These are phyloP conservation scores for Campoletis raptor DNA, from an alignment of 2,888 invertebrate genomes.

Conservation along the genomic window DNA sequence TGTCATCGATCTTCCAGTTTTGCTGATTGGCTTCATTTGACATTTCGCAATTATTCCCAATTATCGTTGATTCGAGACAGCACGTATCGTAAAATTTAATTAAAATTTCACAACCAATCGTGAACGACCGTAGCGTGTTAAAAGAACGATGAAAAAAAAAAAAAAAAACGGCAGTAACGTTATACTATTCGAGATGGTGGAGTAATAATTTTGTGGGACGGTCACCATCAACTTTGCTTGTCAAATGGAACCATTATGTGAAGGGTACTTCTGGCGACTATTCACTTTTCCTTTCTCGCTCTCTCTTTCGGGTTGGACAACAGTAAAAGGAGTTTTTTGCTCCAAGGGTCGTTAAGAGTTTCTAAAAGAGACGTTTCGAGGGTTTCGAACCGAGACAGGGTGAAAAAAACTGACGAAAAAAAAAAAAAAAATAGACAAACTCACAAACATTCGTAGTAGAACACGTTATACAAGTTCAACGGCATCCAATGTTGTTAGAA, in stretches of 20 bases:
- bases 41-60: conserved; percentile 61
- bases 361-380: conserved; percentile 39
- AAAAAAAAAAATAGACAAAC: not conserved
- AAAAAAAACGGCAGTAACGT: not conserved
- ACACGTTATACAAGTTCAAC: not conserved
- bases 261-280: conserved; percentile 33
- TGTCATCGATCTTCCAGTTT: conserved; percentile 36
- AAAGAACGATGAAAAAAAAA: not conserved
- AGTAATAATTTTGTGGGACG: conserved; percentile 26
- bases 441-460: conserved; percentile 8
- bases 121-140: not conserved
- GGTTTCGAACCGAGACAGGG: conserved; percentile 1
- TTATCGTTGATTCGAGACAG: conserved; percentile 50
- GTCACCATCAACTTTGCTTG: conserved; percentile 8
- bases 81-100: conserved; percentile 52
- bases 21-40: conserved; percentile 59
- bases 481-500: not conserved
- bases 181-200: not conserved
- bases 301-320: conserved; percentile 1
- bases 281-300: conserved; percentile 18
- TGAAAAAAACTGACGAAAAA: not conserved
- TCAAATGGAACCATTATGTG: conserved; percentile 27
- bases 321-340: conserved; percentile 31
- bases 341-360: conserved; percentile 45
- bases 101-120: not conserved